A percentile compares a stretch with the other conserved stretches of the same genome.
phyloP scores from a whole-genome alignment of 2,888 invertebrate genomes.

The Synergus umbraculus region DNA sequence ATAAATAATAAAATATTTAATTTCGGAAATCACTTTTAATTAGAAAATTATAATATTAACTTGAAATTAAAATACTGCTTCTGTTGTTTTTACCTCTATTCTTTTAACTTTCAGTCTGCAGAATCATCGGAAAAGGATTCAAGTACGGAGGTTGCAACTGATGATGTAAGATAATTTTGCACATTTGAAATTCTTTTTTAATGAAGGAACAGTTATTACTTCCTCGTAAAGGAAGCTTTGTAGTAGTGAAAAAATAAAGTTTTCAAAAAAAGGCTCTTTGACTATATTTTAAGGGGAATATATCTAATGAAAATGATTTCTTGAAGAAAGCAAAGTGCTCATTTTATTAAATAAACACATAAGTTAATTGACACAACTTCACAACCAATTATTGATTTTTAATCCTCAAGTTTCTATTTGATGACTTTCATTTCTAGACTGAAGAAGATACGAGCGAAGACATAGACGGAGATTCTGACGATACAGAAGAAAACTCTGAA shows the following conservation, averaged over 20 bases:
- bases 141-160: neutral
- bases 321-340: too few species aligned
- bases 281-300: too few species aligned
- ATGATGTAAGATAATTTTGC: neutral
- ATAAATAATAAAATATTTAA: neutral
- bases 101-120: neutral
- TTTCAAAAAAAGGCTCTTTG: too few species aligned
- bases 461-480: neutral
- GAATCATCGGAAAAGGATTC: neutral
- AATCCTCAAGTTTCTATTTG: neutral
- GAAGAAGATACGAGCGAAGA: neutral
- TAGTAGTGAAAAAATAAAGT: too few species aligned
- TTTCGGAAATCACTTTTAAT: neutral
- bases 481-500: neutral
- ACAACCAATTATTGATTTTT: neutral
- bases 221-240: too few species aligned
- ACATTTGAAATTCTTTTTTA: neutral
- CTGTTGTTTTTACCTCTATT: neutral
- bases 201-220: neutral
- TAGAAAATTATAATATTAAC: neutral
- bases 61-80: neutral
- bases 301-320: too few species aligned
- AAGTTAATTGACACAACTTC: too few species aligned
- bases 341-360: too few species aligned
- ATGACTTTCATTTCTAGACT: neutral